Base-by-base conservation (phyloP, 2,888 invertebrate genomes). In the Cacoxenus indagator region DNA sequence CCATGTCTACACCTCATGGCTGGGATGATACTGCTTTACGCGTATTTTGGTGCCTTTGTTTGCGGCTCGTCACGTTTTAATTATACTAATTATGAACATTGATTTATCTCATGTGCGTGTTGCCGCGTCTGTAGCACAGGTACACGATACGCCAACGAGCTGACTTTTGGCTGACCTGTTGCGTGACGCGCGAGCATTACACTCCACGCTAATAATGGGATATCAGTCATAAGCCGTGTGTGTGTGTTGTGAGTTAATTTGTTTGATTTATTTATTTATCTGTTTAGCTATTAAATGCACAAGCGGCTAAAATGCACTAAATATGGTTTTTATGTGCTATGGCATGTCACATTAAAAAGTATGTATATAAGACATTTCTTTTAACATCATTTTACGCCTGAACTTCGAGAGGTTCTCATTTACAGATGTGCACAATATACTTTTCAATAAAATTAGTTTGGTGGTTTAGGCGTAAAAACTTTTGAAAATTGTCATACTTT, bases 221-320 rank as follows among this genome's bases (percentile, higher is more conserved):
- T 17, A 57, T 29, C 29, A 17, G 17, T 57, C 65, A 65, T 54
- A 65, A 46, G 64, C 27, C 24, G 45, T 17, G 27, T 65, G 65
- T 1, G 4, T 45, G 37, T 5, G 8, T 8, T 37, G 37, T 37
- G 8, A 37, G 14, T 37, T 37, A 8, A 77, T 77, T 82, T 80
- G 79, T 82, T 80, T 80, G 81, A 80, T 80, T 77, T 73, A 75
- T 24, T n/a, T n/a, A n/a, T n/a, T n/a, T n/a, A n/a, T n/a, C n/a
- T n/a, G n/a, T n/a, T n/a, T n/a, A n/a, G n/a, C n/a, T n/a, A n/a
- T n/a, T n/a, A n/a, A n/a, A n/a, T n/a, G n/a, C 79, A 73, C 76
- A 81, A 77, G 37, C 37, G 74, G 72, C 71, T 78, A 79, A 79
- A 29, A 27, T 73, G 72, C 70, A 76, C 75, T 78, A 78, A 78